Evolutionary conservation across 2,888 invertebrate species (phyloP).

Genomic region (Nomada goodeniana): DNA sequence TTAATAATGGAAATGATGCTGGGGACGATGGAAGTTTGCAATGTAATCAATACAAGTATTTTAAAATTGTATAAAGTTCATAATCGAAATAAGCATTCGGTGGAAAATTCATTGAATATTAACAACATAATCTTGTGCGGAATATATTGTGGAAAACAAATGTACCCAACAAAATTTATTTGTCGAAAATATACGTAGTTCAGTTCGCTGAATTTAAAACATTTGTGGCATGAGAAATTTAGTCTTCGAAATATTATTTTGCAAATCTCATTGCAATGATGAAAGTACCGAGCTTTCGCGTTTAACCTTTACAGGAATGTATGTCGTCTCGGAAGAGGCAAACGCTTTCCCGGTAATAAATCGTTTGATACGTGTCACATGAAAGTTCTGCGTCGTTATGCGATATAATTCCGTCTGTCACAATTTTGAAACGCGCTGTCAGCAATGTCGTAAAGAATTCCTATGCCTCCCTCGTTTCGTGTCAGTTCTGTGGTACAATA

Average conservation of each 20-base stretch:
- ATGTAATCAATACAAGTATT: too few species aligned
- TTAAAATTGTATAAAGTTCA: too few species aligned
- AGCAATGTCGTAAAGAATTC: slow-evolving; percentile 18
- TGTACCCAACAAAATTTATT: too few species aligned
- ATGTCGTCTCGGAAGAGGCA: background rate
- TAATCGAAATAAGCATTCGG: too few species aligned
- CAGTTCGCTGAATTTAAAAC: too few species aligned
- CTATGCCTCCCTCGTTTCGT: slow-evolving; percentile 8
- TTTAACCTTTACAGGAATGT: background rate
- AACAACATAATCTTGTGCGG: too few species aligned
- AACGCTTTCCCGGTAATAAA: background rate
- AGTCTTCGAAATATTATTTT: background rate
- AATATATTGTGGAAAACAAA: too few species aligned
- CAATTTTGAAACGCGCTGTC: slow-evolving; percentile 34
- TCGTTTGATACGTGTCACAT: background rate
- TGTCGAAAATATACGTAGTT: too few species aligned
- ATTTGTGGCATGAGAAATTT: too few species aligned
- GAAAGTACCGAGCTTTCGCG: background rate
- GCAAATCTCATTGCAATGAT: background rate
- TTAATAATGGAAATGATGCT: too few species aligned
- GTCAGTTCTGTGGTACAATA: slow-evolving; percentile 3
- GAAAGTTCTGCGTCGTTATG: slow-evolving; percentile 17
- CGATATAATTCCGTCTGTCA: slow-evolving; percentile 27
- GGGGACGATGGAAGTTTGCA: too few species aligned
- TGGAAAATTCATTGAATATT: too few species aligned